Evolutionary conservation across 2,113 vertebrate species (phyloP).

Genomic region (Indicator indicator): DNA sequence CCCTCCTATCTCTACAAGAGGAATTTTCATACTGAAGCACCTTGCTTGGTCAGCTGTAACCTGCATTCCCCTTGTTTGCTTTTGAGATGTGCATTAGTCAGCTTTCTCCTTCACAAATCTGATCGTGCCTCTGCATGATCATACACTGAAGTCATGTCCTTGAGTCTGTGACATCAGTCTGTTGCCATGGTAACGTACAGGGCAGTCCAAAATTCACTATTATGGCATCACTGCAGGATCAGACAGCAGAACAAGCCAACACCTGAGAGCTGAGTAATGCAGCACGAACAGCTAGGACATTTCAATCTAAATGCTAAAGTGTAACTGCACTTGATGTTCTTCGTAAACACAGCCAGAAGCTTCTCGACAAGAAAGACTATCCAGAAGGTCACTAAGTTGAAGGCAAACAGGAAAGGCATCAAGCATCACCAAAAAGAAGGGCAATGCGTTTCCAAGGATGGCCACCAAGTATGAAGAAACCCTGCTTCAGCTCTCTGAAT

Average conservation of each 20-base stretch:
- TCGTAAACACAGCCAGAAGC: neutral
- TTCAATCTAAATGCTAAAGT: neutral
- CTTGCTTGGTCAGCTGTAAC: constrained; percentile 19
- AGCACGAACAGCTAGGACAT: neutral
- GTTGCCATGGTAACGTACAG: constrained; percentile 63
- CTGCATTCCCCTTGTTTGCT: constrained; percentile 25
- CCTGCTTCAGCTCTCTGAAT: constrained; percentile 44
- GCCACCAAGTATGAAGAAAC: neutral
- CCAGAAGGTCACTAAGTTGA: constrained; percentile 6
- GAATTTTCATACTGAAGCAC: neutral
- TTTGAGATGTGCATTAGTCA: constrained; percentile 47
- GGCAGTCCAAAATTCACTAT: constrained; percentile 64
- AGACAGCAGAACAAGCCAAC: constrained; percentile 26
- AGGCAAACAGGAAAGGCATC: neutral
- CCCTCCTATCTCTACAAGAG: neutral
- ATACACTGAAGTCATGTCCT: constrained; percentile 68
- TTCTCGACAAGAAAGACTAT: neutral
- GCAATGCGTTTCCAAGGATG: neutral
- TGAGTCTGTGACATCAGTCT: constrained; percentile 73
- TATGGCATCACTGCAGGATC: constrained; percentile 65
- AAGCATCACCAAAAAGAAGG: neutral
- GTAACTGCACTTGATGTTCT: neutral
- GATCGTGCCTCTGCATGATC: constrained; percentile 55
- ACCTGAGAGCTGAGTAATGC: constrained; percentile 23
- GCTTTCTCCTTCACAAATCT: constrained; percentile 53